Evolutionary conservation across 2,797 vertebrate genomes (phyloP).

Genomic region (Sebastolobus alascanus): DNA sequence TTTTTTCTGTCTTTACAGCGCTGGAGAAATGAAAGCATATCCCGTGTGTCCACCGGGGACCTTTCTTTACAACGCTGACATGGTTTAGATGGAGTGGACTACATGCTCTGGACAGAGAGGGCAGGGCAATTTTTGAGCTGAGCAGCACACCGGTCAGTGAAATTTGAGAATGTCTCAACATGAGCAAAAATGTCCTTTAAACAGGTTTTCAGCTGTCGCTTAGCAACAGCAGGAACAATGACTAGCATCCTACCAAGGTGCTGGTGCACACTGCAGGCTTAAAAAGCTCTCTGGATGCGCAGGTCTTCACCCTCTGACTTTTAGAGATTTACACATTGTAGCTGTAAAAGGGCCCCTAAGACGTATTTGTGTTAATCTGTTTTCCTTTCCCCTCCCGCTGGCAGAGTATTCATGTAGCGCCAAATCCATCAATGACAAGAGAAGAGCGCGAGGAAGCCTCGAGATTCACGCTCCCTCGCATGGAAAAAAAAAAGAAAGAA

Average conservation of each 20-base stretch:
- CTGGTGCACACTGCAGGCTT: constrained; percentile 9
- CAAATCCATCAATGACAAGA: constrained; percentile 62
- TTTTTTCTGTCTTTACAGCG: not conserved
- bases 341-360: constrained; percentile 35
- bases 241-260: constrained; percentile 46
- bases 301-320: constrained; percentile 53
- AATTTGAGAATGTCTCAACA: constrained; percentile 55
- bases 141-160: constrained; percentile 33
- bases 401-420: constrained; percentile 29
- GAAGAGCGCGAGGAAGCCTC: constrained; percentile 4
- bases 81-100: not conserved
- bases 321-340: constrained; percentile 38
- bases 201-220: constrained; percentile 49
- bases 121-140: constrained; percentile 1
- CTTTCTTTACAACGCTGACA: constrained; percentile 45
- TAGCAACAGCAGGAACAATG: constrained; percentile 67
- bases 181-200: constrained; percentile 36
- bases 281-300: constrained; percentile 38
- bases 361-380: constrained; percentile 62
- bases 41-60: constrained; percentile 13
- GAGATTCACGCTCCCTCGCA: constrained; percentile 35
- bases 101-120: constrained; percentile 19
- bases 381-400: constrained; percentile 42
- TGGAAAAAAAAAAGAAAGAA: not conserved
- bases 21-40: not conserved